phyloP scores from a whole-genome alignment of 2,888 invertebrate species.

The Argynnis bischoffii region DNA sequence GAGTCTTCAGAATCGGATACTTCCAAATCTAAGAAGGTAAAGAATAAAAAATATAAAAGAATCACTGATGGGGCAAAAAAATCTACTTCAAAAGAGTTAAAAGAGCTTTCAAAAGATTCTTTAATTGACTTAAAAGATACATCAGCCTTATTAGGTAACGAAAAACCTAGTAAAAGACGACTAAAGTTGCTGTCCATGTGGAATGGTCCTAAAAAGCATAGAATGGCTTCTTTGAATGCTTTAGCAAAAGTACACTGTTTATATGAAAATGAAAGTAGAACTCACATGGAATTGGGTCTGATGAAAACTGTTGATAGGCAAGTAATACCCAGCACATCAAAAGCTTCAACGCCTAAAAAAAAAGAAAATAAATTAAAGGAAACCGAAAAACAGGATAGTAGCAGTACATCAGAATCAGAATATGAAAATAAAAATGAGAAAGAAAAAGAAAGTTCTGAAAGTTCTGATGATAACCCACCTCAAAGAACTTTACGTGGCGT shows the following conservation, averaged over 20 bases:
- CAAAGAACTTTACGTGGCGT: constrained; percentile 85
- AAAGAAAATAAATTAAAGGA: constrained; percentile 71
- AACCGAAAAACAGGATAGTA: constrained; percentile 68
- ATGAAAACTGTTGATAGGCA: constrained; percentile 77
- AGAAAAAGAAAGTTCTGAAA: constrained; percentile 71
- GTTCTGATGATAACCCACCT: constrained; percentile 80
- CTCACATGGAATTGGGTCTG: constrained; percentile 84
- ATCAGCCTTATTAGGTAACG: constrained; percentile 59
- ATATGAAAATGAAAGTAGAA: constrained; percentile 93
- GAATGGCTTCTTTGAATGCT: constrained; percentile 94
- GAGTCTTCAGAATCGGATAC: constrained; percentile 71
- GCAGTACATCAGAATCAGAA: constrained; percentile 76
- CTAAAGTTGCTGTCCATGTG: constrained; percentile 86
- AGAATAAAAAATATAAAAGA: constrained; percentile 71
- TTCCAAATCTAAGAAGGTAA: constrained; percentile 63
- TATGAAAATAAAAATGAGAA: constrained; percentile 71
- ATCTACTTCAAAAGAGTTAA: constrained; percentile 68
- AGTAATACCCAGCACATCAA: constrained; percentile 78
- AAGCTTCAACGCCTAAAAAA: constrained; percentile 67
- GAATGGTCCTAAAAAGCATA: constrained; percentile 90
- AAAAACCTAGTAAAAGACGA: constrained; percentile 75
- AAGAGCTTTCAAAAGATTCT: constrained; percentile 75
- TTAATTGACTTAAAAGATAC: constrained; percentile 71
- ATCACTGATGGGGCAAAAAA: constrained; percentile 68
- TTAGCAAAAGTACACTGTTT: constrained; percentile 94